phyloP scores from a whole-genome alignment of 2,113 vertebrate genomes.

The Spermophilus dauricus region DNA sequence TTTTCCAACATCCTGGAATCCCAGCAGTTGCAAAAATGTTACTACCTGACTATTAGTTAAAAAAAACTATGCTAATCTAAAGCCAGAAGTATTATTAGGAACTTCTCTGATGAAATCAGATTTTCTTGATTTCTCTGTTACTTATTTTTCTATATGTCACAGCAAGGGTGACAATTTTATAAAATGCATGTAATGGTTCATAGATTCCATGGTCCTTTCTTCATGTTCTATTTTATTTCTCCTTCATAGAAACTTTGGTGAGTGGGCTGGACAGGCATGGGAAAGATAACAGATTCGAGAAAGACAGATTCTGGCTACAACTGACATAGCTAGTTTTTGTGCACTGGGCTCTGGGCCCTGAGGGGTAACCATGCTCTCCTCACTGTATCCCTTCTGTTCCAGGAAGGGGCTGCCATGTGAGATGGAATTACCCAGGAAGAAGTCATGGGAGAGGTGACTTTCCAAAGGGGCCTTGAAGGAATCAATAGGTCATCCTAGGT shows the following conservation, averaged over 20 bases:
- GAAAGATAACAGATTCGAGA: not conserved
- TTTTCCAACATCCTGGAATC: not conserved
- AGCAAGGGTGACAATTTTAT: not conserved
- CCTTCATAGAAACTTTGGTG: not conserved
- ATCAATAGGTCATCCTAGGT: not conserved
- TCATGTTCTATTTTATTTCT: not conserved
- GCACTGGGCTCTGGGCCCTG: not conserved
- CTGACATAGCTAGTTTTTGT: not conserved
- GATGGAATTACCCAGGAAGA: not conserved
- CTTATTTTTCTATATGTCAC: not conserved
- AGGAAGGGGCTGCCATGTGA: not conserved
- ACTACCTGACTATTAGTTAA: not conserved
- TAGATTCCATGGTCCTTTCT: not conserved
- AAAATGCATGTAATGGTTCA: not conserved
- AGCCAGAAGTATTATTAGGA: not conserved
- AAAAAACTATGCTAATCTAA: not conserved
- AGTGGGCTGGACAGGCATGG: accelerated
- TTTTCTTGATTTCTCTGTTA: not conserved
- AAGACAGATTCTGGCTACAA: not conserved
- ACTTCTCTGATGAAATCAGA: not conserved
- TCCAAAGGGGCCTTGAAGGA: not conserved
- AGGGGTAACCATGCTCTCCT: not conserved
- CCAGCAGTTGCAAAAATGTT: not conserved
- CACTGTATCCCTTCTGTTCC: not conserved
- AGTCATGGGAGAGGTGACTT: not conserved